Percentiles rank a stretch among this genome's conserved stretches.
phyloP scores from a whole-genome alignment of 1,140 invertebrate genomes.

The Zaprionus kolodkinae region DNA sequence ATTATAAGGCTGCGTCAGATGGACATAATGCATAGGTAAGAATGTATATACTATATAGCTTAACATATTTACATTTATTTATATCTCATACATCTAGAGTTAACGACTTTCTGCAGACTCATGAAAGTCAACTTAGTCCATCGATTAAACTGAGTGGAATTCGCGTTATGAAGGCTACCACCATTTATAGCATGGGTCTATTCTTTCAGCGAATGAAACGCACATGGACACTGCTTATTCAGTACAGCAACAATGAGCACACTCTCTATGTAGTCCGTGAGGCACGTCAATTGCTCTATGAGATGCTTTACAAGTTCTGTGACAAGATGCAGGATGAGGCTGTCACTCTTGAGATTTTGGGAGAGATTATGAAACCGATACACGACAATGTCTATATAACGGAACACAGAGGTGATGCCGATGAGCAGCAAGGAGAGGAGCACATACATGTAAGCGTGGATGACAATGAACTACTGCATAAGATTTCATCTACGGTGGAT shows the following conservation, averaged over 20 bases:
- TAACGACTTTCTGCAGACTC: conserved; percentile 52
- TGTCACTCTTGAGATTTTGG: conserved; percentile 85
- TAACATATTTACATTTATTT: background rate
- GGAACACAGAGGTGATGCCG: conserved; percentile 39
- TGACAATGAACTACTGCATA: conserved; percentile 85
- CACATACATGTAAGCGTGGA: conserved; percentile 83
- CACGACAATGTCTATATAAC: conserved; percentile 83
- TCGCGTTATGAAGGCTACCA: conserved; percentile 85
- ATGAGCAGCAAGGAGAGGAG: conserved; percentile 40
- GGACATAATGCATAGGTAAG: conserved; percentile 67
- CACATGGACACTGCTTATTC: conserved; percentile 86
- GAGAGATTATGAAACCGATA: conserved; percentile 85
- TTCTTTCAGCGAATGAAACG: conserved; percentile 86
- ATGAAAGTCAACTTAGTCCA: conserved; percentile 71
- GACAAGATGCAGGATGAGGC: conserved; percentile 83
- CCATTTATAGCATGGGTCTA: conserved; percentile 85
- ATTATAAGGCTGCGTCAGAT: conserved; percentile 66
- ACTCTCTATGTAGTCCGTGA: conserved; percentile 88
- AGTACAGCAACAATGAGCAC: conserved; percentile 86
- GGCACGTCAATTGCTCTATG: conserved; percentile 86
- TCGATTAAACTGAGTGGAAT: conserved; percentile 87
- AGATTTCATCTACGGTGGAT: conserved; percentile 85
- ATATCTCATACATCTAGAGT: conserved; percentile 39
- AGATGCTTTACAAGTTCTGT: conserved; percentile 85
- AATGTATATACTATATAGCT: background rate